These are phyloP conservation scores for Stomatorhinus ivindoensis DNA, from an alignment of 2,113 vertebrate genomes.

Conservation along the genomic window DNA sequence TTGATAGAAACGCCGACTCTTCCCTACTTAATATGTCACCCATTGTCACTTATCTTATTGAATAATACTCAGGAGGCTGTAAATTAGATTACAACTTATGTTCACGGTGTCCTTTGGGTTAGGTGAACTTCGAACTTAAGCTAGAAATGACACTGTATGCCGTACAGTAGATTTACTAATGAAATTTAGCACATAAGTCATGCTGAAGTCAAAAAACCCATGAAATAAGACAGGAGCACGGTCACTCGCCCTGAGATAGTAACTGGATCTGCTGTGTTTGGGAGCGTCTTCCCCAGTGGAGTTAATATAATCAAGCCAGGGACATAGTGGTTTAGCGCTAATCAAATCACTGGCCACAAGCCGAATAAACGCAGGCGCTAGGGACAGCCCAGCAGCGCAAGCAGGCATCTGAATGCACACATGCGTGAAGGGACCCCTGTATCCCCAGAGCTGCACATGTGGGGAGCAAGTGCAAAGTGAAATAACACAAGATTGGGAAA, in stretches of 20 bases:
- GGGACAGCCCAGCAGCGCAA: not conserved
- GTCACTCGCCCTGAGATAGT: not conserved
- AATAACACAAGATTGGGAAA: not conserved
- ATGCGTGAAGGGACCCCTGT: not conserved
- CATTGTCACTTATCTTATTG: not conserved
- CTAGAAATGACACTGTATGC: not conserved
- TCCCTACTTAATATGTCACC: not conserved
- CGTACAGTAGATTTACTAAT: not conserved
- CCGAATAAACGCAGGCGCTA: fast-evolving
- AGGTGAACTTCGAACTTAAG: not conserved
- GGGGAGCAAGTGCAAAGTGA: not conserved
- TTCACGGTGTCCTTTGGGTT: not conserved
- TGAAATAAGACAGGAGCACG: not conserved
- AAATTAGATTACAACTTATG: not conserved
- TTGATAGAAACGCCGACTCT: not conserved
- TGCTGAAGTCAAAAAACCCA: not conserved
- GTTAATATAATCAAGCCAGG: not conserved
- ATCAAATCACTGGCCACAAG: constrained; percentile 19
- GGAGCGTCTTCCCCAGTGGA: not conserved
- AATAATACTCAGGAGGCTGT: not conserved
- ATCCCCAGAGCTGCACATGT: not conserved
- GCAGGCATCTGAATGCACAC: not conserved
- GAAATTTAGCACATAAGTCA: not conserved
- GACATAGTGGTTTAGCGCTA: constrained; percentile 16
- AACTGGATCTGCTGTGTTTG: not conserved